These are phyloP conservation scores for Melanostoma scalare DNA, from an alignment of 2,888 invertebrate species.

Conservation along the genomic window DNA sequence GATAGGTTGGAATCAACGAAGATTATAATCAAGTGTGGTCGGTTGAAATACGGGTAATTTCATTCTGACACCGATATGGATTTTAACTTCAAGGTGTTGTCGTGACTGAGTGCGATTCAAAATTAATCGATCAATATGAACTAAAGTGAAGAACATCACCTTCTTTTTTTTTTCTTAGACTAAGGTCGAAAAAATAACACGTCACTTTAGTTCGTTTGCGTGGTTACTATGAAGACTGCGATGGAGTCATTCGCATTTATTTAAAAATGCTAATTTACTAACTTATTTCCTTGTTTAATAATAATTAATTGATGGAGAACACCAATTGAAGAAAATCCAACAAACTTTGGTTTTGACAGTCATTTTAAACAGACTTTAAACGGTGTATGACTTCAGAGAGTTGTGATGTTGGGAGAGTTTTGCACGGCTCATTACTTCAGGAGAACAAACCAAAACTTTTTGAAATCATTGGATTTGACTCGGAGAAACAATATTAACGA, in stretches of 20 bases:
- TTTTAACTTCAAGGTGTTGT: slow-evolving; percentile 44
- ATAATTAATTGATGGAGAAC: no score
- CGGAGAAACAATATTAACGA: no score
- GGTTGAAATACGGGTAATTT: slow-evolving; percentile 29
- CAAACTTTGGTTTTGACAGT: no score
- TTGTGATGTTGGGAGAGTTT: no score
- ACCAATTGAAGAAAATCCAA: no score
- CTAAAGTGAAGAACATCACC: not conserved
- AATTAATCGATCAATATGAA: slow-evolving; percentile 2
- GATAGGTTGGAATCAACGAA: slow-evolving; percentile 37
- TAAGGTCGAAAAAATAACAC: slow-evolving; percentile 17
- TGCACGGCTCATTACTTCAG: no score
- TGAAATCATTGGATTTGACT: no score
- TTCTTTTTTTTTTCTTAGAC: not conserved
- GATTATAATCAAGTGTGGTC: slow-evolving; percentile 34
- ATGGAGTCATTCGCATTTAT: not conserved
- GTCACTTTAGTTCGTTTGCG: slow-evolving; percentile 1
- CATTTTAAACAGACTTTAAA: no score
- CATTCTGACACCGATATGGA: slow-evolving; percentile 41
- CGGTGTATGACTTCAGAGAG: no score
- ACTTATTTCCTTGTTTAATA: no score
- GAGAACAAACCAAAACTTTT: no score
- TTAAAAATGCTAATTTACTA: no score
- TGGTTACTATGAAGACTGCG: not conserved
- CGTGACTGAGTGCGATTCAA: slow-evolving; percentile 19